phyloP scores from a whole-genome alignment of 2,113 vertebrate genomes.

The Camelus bactrianus region DNA sequence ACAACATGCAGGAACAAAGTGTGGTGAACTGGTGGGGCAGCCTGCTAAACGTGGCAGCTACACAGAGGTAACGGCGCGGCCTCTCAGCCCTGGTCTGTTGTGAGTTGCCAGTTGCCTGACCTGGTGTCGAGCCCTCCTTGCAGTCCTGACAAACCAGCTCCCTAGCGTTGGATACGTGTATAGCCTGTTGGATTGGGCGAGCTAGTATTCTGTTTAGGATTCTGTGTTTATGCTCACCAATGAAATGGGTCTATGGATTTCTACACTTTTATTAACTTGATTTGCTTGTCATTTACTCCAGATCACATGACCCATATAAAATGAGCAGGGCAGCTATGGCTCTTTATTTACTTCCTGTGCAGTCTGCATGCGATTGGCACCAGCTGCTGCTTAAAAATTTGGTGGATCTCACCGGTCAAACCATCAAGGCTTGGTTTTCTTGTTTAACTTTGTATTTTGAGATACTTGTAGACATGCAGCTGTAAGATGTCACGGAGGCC shows the following conservation, averaged over 20 bases:
- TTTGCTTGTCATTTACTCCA: neutral
- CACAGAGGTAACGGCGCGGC: neutral
- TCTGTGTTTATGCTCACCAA: neutral
- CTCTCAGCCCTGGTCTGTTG: rapidly evolving
- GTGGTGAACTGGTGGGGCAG: rapidly evolving
- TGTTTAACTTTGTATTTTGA: neutral
- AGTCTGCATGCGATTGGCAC: rapidly evolving
- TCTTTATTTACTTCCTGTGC: neutral
- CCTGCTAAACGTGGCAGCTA: rapidly evolving
- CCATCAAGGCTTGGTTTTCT: neutral
- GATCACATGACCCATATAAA: rapidly evolving
- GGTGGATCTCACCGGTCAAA: no score
- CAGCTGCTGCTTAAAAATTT: rapidly evolving
- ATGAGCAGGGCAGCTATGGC: rapidly evolving
- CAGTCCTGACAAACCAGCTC: neutral
- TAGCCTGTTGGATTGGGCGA: neutral
- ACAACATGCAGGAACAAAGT: neutral
- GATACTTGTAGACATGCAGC: rapidly evolving
- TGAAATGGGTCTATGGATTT: neutral
- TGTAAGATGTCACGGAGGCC: neutral
- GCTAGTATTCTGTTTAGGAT: neutral
- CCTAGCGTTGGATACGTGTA: rapidly evolving
- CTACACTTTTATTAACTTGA: neutral
- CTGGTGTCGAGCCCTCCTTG: neutral
- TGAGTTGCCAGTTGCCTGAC: rapidly evolving